Evolutionary conservation across 2,113 vertebrate genomes (phyloP).

Genomic region (Passer montanus): DNA sequence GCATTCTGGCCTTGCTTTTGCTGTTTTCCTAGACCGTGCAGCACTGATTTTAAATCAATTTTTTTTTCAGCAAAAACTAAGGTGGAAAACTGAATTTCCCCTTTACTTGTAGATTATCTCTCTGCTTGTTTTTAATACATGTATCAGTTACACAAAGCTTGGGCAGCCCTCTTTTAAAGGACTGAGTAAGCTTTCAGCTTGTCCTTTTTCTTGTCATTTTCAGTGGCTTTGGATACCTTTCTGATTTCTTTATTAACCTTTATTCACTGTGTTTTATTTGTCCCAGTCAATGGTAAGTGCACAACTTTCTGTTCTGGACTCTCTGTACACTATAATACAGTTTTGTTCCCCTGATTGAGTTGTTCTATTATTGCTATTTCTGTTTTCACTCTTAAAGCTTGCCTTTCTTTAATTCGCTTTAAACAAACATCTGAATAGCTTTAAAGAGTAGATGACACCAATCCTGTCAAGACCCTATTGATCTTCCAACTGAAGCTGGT

Average conservation of each 20-base stretch:
- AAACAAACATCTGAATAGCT: constrained; percentile 26
- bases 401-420: constrained; percentile 22
- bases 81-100: neutral
- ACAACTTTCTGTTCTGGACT: neutral
- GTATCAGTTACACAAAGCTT: neutral
- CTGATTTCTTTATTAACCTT: constrained; percentile 41
- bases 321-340: neutral
- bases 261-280: neutral
- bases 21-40: neutral
- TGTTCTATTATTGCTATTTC: neutral
- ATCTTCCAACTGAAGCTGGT: neutral
- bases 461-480: neutral
- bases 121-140: neutral
- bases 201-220: constrained; percentile 4
- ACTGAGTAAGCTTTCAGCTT: neutral
- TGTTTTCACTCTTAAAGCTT: neutral
- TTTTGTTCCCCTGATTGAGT: constrained; percentile 33
- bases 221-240: neutral
- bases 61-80: neutral
- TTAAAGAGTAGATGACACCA: neutral
- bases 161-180: neutral
- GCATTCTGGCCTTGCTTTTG: neutral
- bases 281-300: constrained; percentile 13
- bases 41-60: neutral
- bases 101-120: neutral